Evolutionary conservation across 2,888 invertebrate genomes (phyloP).

Genomic region (Pteria penguin): DNA sequence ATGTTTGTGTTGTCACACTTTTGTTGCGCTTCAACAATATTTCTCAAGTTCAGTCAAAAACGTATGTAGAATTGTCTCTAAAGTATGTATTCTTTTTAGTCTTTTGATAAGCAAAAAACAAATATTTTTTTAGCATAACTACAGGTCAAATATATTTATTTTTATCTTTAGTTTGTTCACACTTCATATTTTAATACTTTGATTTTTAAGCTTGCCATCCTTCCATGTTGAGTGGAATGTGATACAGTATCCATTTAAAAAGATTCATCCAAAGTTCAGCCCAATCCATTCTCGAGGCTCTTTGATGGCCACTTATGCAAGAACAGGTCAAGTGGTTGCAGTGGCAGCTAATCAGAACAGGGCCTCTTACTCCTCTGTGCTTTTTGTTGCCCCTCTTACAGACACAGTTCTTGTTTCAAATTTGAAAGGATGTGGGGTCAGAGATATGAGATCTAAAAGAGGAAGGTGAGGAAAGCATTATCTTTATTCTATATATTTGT

Average conservation of each 20-base stretch:
- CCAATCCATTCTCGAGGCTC: conserved; percentile 68
- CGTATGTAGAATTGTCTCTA: conserved; percentile 33
- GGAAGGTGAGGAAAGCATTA: conserved; percentile 64
- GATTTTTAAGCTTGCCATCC: conserved; percentile 58
- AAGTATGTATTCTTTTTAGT: neutral
- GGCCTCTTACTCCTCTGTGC: conserved; percentile 66
- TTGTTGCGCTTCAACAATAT: conserved; percentile 65
- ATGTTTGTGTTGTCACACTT: conserved; percentile 68
- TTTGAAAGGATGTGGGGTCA: conserved; percentile 68
- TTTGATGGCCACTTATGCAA: conserved; percentile 66
- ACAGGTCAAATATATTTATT: no score
- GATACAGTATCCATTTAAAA: conserved; percentile 63
- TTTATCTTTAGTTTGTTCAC: no score
- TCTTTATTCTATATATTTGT: no score
- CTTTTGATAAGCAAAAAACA: no score
- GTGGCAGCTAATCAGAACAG: conserved; percentile 76
- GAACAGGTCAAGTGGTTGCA: conserved; percentile 75
- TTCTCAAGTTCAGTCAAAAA: conserved; percentile 44
- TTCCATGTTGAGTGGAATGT: conserved; percentile 67
- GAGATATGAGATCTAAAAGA: conserved; percentile 52
- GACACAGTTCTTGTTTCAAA: conserved; percentile 71
- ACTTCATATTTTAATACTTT: no score
- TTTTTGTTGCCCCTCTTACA: conserved; percentile 74
- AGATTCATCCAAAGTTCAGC: conserved; percentile 63
- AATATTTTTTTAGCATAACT: no score